Evolutionary conservation across 2,113 vertebrate species (phyloP).

Genomic region (Myodes glareolus): DNA sequence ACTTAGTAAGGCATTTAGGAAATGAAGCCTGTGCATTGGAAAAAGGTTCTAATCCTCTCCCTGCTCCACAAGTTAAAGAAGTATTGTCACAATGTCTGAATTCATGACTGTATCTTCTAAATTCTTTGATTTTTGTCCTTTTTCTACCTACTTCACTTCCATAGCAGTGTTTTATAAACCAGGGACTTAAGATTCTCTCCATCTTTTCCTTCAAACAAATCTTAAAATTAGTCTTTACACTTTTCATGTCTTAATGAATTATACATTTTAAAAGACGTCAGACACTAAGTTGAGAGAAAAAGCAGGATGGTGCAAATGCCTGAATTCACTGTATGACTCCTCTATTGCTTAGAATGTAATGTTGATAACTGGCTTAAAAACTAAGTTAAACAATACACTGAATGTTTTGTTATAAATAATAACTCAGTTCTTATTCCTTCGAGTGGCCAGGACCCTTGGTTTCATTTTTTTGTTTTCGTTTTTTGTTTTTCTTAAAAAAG

Average conservation of each 20-base stretch:
- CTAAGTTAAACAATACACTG: background rate
- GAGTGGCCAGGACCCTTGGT: background rate
- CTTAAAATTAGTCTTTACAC: background rate
- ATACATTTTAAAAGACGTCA: background rate
- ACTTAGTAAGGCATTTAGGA: background rate
- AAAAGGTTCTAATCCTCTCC: background rate
- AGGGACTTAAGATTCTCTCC: background rate
- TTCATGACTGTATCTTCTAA: background rate
- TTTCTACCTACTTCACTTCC: constrained; percentile 6
- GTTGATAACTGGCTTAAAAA: background rate
- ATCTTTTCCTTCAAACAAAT: background rate
- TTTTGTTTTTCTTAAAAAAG: background rate
- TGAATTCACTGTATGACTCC: background rate
- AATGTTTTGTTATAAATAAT: background rate
- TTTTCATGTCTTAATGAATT: background rate
- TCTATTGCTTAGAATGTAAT: background rate
- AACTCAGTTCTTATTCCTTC: background rate
- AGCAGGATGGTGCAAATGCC: background rate
- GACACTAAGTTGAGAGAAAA: background rate
- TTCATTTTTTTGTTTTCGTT: too few species aligned
- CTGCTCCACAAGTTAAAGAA: background rate
- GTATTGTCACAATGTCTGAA: background rate
- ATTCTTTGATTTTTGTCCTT: background rate
- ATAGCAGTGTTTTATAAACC: background rate
- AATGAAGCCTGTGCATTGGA: background rate